These are phyloP conservation scores for Montifringilla adamsi DNA, from an alignment of 2,113 vertebrate species.

Conservation along the genomic window DNA sequence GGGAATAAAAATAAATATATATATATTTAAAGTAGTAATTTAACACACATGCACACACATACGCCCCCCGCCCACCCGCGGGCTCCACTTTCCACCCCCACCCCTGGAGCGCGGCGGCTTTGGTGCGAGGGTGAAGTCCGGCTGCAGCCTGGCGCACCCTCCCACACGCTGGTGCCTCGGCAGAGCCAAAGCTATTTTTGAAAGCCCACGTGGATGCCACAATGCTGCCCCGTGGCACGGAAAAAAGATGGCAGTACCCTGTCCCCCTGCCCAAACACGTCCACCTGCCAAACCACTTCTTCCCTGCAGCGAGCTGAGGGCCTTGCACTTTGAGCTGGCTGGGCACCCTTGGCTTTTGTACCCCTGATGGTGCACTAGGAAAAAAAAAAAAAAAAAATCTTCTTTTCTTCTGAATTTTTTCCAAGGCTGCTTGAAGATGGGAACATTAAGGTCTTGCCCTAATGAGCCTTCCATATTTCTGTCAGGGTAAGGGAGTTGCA, in stretches of 20 bases:
- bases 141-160: rapidly evolving
- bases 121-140: background rate
- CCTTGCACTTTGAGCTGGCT: background rate
- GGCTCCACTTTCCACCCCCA: background rate
- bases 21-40: background rate
- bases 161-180: background rate
- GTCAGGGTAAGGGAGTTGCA: background rate
- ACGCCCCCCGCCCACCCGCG: background rate
- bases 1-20: background rate
- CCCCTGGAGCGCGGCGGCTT: background rate
- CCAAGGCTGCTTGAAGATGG: background rate
- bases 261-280: rapidly evolving
- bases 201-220: background rate
- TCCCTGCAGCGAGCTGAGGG: rapidly evolving
- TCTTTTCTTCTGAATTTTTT: background rate
- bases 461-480: background rate
- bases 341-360: background rate
- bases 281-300: background rate
- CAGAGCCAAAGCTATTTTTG: background rate
- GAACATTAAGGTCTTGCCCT: rapidly evolving
- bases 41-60: background rate
- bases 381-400: background rate
- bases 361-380: background rate
- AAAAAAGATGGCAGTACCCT: background rate
- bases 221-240: rapidly evolving